These are phyloP conservation scores for Motacilla tschutschensis DNA, from an alignment of 2,113 vertebrate species.

Conservation along the genomic window DNA sequence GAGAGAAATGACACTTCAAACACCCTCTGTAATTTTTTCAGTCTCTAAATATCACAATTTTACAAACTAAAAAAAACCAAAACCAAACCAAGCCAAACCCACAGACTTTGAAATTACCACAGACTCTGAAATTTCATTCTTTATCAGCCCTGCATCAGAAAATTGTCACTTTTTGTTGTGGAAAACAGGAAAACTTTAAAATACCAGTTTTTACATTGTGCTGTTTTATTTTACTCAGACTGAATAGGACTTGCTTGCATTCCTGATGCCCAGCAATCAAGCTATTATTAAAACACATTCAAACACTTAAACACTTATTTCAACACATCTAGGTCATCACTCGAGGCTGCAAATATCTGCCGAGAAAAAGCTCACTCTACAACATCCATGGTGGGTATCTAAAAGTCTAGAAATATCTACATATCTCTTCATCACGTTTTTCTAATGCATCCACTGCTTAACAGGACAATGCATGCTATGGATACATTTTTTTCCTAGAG, in stretches of 20 bases:
- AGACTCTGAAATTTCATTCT: neutral
- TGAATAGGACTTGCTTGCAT: neutral
- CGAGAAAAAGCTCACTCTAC: neutral
- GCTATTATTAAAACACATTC: neutral
- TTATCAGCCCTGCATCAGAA: neutral
- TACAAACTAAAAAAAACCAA: neutral
- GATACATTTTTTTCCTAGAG: neutral
- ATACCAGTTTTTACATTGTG: neutral
- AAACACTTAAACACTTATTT: neutral
- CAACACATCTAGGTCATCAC: neutral
- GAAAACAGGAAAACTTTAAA: neutral
- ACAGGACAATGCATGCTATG: neutral
- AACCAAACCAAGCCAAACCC: neutral
- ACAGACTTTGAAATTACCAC: neutral
- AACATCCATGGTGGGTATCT: neutral
- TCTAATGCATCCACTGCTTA: neutral
- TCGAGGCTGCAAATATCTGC: neutral
- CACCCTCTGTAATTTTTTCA: neutral
- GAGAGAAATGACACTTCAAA: neutral
- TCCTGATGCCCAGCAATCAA: neutral
- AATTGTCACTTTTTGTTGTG: neutral
- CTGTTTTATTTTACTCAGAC: neutral
- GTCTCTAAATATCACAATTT: neutral
- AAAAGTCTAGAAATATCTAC: neutral
- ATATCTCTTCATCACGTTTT: neutral